These are phyloP conservation scores for Ormyrus nitidulus DNA, from an alignment of 2,888 invertebrate species.

Conservation along the genomic window DNA sequence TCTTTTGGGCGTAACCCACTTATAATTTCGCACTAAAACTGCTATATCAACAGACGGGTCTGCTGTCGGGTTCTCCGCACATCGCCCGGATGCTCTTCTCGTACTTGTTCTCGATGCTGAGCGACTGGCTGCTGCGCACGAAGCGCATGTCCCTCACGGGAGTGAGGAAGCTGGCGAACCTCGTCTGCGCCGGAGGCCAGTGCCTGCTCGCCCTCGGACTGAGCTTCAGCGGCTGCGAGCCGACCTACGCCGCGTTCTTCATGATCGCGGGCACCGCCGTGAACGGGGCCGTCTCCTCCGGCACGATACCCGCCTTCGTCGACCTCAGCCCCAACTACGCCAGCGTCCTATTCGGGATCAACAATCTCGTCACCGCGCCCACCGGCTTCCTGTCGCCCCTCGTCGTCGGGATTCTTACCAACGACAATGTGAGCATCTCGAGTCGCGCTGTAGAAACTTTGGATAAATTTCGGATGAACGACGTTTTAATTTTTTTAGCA, in stretches of 20 bases:
- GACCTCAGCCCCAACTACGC: conserved; percentile 82
- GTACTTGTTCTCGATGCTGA: conserved; percentile 77
- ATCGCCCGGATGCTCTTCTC: conserved; percentile 80
- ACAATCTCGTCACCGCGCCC: conserved; percentile 78
- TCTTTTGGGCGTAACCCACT: conserved; percentile 4
- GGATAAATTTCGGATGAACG: too few relatives aligned
- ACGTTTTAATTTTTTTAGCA: conserved; percentile 63
- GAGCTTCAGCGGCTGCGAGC: conserved; percentile 81
- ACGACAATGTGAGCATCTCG: conserved; percentile 78
- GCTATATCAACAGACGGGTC: conserved; percentile 76
- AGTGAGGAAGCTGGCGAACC: conserved; percentile 81
- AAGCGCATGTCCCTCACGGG: conserved; percentile 79
- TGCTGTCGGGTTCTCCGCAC: conserved; percentile 82
- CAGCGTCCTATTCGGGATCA: conserved; percentile 80
- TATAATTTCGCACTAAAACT: neutral
- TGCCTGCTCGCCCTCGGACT: conserved; percentile 80
- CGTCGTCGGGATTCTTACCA: conserved; percentile 80
- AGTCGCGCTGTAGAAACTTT: neutral
- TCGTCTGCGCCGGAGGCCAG: conserved; percentile 79
- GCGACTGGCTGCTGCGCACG: conserved; percentile 79
- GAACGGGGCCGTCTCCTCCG: conserved; percentile 82
- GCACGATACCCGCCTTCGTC: conserved; percentile 81
- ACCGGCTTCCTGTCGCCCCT: conserved; percentile 81
- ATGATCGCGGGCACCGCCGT: conserved; percentile 80
- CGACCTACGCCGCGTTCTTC: conserved; percentile 78